phyloP scores from a whole-genome alignment of 2,113 vertebrate genomes.

The Heliornis fulica region DNA sequence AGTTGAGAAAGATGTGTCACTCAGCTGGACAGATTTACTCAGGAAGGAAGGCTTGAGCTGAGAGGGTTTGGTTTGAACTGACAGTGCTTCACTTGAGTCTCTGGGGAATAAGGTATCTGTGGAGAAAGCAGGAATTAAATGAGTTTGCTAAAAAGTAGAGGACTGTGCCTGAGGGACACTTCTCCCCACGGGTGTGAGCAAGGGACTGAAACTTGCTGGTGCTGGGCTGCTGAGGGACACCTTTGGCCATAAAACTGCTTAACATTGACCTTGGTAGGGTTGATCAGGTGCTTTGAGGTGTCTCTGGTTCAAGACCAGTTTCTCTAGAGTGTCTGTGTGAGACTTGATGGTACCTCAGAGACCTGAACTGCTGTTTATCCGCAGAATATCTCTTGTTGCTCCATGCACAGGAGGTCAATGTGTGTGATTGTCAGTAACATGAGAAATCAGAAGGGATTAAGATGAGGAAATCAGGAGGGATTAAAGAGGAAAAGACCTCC shows the following conservation, averaged over 20 bases:
- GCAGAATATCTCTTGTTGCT: neutral
- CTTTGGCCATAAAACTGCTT: neutral
- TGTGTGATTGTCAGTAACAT: neutral
- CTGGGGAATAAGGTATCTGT: neutral
- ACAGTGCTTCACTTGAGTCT: neutral
- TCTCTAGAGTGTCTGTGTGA: neutral
- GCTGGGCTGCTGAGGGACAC: no score
- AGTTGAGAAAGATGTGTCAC: neutral
- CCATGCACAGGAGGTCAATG: rapidly evolving
- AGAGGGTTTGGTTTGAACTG: neutral
- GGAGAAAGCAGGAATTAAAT: neutral
- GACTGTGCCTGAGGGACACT: neutral
- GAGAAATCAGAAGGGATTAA: neutral
- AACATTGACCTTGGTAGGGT: neutral
- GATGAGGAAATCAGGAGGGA: no score
- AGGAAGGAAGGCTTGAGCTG: neutral
- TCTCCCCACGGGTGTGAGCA: neutral
- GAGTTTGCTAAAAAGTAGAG: neutral
- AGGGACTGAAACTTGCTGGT: neutral
- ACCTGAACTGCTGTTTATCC: no score
- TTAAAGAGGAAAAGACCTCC: no score
- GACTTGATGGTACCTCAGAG: neutral
- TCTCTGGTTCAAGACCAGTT: neutral
- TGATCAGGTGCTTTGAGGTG: neutral
- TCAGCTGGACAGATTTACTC: neutral